These are phyloP conservation scores for Gymnocypris eckloni DNA, from an alignment of 2,797 vertebrate species.

Conservation along the genomic window DNA sequence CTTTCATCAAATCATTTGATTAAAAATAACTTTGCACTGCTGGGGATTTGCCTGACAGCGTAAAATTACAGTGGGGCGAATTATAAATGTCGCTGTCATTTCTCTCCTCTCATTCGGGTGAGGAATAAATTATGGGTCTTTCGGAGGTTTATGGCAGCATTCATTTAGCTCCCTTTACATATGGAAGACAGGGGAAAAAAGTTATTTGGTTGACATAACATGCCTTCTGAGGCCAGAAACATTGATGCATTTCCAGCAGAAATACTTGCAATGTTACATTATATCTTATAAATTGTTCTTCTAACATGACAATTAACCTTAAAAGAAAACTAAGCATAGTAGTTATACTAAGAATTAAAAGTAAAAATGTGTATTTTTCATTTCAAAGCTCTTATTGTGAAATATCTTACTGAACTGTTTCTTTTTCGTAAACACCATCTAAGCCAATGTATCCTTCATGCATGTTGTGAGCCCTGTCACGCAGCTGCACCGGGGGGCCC, in stretches of 20 bases:
- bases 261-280: not conserved
- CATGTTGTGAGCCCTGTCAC: not conserved
- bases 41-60: conserved; percentile 42
- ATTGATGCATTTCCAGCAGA: not conserved
- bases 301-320: not conserved
- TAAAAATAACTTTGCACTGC: conserved; percentile 39
- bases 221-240: not conserved
- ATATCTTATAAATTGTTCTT: not conserved
- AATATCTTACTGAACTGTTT: not conserved
- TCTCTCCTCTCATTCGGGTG: not conserved
- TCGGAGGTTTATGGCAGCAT: conserved; percentile 34
- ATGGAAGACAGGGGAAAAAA: conserved; percentile 6
- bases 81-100: conserved; percentile 53
- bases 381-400: not conserved
- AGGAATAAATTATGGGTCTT: conserved; percentile 41
- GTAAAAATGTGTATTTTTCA: not conserved
- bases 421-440: not conserved
- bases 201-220: conserved; percentile 8
- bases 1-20: conserved; percentile 55
- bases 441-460: conserved; percentile 5
- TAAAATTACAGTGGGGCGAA: conserved; percentile 50
- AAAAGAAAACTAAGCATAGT: not conserved
- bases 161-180: conserved; percentile 19
- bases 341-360: not conserved
- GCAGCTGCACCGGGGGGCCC: conserved; percentile 2